phyloP scores from a whole-genome alignment of 2,113 vertebrate species.

The Plestiodon gilberti region DNA sequence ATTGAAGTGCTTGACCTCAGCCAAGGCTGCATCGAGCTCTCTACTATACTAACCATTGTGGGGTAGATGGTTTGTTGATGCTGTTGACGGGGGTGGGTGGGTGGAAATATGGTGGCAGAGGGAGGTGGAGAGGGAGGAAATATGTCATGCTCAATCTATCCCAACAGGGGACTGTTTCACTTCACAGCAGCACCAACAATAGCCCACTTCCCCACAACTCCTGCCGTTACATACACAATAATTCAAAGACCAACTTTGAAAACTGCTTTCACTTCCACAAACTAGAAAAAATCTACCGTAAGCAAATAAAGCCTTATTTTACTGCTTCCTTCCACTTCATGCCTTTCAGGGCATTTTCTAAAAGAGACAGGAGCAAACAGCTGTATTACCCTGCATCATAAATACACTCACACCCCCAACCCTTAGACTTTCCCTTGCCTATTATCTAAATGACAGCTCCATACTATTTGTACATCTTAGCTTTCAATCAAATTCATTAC shows the following conservation, averaged over 20 bases:
- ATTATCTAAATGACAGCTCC: background rate
- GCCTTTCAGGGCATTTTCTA: conserved; percentile 5
- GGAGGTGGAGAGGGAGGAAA: background rate
- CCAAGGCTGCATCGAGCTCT: conserved; percentile 62
- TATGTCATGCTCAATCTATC: conserved; percentile 33
- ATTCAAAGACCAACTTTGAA: conserved; percentile 34
- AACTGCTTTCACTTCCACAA: conserved; percentile 34
- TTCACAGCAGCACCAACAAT: conserved; percentile 5
- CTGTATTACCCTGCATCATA: background rate
- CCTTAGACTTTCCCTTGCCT: background rate
- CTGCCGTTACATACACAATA: background rate
- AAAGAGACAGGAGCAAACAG: background rate
- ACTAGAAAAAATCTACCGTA: conserved; percentile 15
- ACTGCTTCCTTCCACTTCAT: background rate
- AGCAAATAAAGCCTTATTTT: background rate
- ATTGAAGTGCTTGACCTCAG: conserved; percentile 81
- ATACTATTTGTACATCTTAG: background rate
- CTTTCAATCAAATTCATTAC: conserved; percentile 1
- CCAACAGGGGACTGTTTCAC: conserved; percentile 30
- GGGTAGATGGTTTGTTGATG: conserved; percentile 48
- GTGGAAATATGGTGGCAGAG: background rate
- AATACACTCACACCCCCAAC: background rate
- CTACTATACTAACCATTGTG: conserved; percentile 53
- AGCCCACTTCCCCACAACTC: background rate
- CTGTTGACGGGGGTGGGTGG: background rate